Evolutionary conservation across 1,140 invertebrate genomes (phyloP).

Genomic region (Danaus melanippus): DNA sequence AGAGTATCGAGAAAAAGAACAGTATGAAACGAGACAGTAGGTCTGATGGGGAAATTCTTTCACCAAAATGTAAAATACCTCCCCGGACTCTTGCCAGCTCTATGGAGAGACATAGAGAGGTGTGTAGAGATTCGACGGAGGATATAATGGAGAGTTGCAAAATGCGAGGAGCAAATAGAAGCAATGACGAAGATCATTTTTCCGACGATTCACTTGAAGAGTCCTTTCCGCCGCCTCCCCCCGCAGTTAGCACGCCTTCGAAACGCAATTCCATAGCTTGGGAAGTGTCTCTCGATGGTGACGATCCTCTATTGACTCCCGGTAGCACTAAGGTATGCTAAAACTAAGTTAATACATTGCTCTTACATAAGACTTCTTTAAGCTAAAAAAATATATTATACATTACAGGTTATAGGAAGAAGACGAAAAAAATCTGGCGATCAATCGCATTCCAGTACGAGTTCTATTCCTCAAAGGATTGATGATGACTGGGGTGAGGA

Average conservation of each 20-base stretch:
- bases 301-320: slow-evolving; percentile 78
- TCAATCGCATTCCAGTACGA: slow-evolving; percentile 73
- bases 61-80: slow-evolving; percentile 74
- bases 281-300: slow-evolving; percentile 83
- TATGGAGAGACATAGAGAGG: slow-evolving; percentile 83
- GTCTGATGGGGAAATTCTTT: slow-evolving; percentile 65
- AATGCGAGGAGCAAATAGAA: slow-evolving; percentile 54
- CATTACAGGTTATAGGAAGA: slow-evolving; percentile 73
- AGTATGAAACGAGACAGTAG: slow-evolving; percentile 53
- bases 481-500: slow-evolving; percentile 69
- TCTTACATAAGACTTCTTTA: not conserved
- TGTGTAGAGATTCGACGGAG: slow-evolving; percentile 74
- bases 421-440: slow-evolving; percentile 74
- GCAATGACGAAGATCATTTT: slow-evolving; percentile 81
- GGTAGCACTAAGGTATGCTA: slow-evolving; percentile 79
- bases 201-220: slow-evolving; percentile 88
- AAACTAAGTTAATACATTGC: not conserved
- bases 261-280: slow-evolving; percentile 86
- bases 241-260: slow-evolving; percentile 72
- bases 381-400: slow-evolving; percentile 6
- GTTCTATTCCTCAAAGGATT: slow-evolving; percentile 73
- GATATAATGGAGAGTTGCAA: slow-evolving; percentile 51
- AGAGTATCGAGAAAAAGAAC: slow-evolving; percentile 46
- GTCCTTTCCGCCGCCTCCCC: slow-evolving; percentile 75
- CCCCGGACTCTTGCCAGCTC: slow-evolving; percentile 79